Evolutionary conservation across 1,140 invertebrate species (phyloP).

Genomic region (Agraylea sexmaculata): DNA sequence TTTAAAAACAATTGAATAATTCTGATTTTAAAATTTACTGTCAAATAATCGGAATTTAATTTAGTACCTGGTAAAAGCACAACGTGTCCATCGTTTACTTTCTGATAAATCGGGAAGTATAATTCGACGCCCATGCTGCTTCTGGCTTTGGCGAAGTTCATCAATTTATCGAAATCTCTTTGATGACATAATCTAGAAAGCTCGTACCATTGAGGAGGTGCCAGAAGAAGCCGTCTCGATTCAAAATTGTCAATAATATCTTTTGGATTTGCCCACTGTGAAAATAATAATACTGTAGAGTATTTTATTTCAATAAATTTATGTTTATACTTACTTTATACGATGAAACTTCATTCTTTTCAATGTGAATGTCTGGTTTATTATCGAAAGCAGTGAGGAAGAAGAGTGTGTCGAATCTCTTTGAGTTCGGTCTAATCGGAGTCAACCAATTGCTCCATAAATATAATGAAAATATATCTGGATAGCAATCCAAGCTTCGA

Average conservation of each 20-base stretch:
- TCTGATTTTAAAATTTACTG: background rate
- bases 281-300: constrained; percentile 15
- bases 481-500: background rate
- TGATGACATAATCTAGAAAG: constrained; percentile 24
- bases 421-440: background rate
- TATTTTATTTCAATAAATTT: background rate
- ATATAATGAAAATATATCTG: background rate
- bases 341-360: constrained; percentile 22
- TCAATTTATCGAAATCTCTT: constrained; percentile 23
- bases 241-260: constrained; percentile 23
- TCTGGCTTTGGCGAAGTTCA: constrained; percentile 26
- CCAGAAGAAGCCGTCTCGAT: constrained; percentile 22
- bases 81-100: constrained; percentile 27
- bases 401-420: background rate
- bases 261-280: constrained; percentile 28
- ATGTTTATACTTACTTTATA: constrained; percentile 19
- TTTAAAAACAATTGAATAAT: background rate
- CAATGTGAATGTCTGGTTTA: background rate
- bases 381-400: background rate
- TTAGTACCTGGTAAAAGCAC: constrained; percentile 27
- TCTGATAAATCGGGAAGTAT: constrained; percentile 24
- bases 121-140: constrained; percentile 25
- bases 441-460: background rate
- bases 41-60: background rate
- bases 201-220: constrained; percentile 32